Base-by-base conservation (phyloP, 2,797 vertebrate genomes). In the Pelobates cultripes region DNA sequence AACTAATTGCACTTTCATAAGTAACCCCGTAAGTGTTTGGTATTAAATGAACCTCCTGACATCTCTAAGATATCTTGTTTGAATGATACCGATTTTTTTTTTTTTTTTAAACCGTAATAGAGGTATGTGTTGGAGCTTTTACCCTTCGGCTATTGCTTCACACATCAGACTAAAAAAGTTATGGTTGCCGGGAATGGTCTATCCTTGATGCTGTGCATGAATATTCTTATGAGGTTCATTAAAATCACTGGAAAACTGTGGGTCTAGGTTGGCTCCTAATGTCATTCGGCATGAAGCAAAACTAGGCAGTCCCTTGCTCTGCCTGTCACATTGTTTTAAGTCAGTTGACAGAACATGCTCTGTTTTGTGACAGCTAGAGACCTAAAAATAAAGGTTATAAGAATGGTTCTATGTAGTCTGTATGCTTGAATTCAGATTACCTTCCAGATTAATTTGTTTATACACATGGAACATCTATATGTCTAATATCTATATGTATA, bases 391-490 rank as follows among this genome's bases (percentile, higher is more conserved):
- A 87, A 85, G 83, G 81, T 83, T 70, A 64, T 2, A 82, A 80
- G 64, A 86, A 82, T 60, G 85, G 85, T 83, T 88, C 69, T 61
- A 47, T 68, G 51, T 74, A 17, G 53, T 45, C 42, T 71, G 57
- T 82, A 57, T 64, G 70, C 63, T 43, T 86, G 88, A 88, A 86
- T 87, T 90, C 90, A 78, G 88, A 72, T 61, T 77, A 73, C 51
- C 55, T 17, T 17, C 17, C n/a, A 75, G 41, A 61, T 61, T 6
- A 28, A 60, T 13, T 72, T 51, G 28, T 5, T 57, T 57, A 12
- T 57, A 15, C 55, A 57, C 13, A 12, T 15, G 14, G 55, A 10
- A 57, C 55, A 57, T 57, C 17, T 7, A 64, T 28, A 40, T 6
- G 14, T 64, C 17, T 10, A 64, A 64, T 64, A 64, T 64, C 17